Conservation (phyloP, 2,113 vertebrate species). For the Picathartes gymnocephalus region DNA sequence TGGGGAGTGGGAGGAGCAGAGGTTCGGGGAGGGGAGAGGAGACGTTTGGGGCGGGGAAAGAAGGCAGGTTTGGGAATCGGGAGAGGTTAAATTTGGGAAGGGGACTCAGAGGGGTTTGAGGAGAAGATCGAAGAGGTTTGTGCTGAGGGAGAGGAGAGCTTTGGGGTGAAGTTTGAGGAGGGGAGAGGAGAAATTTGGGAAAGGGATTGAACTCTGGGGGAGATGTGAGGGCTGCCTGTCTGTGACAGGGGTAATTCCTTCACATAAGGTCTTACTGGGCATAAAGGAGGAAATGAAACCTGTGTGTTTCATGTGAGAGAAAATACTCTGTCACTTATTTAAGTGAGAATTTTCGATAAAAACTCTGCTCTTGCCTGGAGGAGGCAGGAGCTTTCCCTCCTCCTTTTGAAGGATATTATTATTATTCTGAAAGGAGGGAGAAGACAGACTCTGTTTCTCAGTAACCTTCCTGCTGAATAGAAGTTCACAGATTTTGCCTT, state of each 20-base stretch:
- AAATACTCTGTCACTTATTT: neutral
- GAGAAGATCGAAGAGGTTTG: neutral
- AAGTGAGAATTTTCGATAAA: neutral
- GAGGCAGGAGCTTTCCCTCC: neutral
- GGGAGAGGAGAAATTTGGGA: too few relatives aligned
- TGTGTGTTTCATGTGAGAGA: neutral
- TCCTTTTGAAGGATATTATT: fast-evolving
- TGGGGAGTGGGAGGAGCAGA: too few relatives aligned
- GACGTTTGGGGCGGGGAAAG: neutral
- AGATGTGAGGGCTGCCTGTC: neutral
- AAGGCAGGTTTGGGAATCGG: neutral
- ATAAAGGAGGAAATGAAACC: neutral
- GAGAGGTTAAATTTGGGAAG: neutral
- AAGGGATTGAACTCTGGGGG: too few relatives aligned
- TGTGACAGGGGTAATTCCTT: neutral
- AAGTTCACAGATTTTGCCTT: neutral
- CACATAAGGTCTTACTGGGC: fast-evolving
- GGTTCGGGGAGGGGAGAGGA: too few relatives aligned
- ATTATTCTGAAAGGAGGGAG: neutral
- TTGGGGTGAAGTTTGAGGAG: neutral
- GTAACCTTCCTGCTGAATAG: neutral
- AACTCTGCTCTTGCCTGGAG: neutral
- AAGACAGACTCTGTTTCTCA: fast-evolving
- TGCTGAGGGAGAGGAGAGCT: neutral
- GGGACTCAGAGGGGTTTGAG: neutral